phyloP scores from a whole-genome alignment of 2,797 vertebrate species.

The Ambastaia sidthimunki region DNA sequence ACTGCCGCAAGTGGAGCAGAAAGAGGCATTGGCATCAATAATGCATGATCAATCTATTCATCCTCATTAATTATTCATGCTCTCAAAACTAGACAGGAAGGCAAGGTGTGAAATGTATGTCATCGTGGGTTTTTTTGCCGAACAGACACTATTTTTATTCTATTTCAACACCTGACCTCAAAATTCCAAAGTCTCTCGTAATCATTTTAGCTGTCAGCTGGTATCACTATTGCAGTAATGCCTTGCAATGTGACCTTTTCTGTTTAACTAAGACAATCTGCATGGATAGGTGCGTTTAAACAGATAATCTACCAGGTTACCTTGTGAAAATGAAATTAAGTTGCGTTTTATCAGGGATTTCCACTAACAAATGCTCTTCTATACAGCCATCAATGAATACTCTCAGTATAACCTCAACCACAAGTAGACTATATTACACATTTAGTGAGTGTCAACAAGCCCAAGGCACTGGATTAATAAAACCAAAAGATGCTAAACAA shows the following conservation, averaged over 20 bases:
- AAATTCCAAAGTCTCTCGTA: not conserved
- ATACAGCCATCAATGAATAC: constrained; percentile 5
- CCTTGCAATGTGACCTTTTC: constrained; percentile 1
- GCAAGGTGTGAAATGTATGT: constrained; percentile 43
- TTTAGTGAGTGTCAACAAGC: constrained; percentile 20
- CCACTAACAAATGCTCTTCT: not conserved
- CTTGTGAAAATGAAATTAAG: not conserved
- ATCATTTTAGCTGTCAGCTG: constrained; percentile 5
- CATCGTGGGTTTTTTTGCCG: constrained; percentile 36
- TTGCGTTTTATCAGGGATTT: constrained; percentile 9
- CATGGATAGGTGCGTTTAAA: not conserved
- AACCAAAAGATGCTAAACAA: not conserved
- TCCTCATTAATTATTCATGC: constrained; percentile 78
- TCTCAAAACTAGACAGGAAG: constrained; percentile 63
- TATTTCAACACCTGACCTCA: constrained; percentile 52
- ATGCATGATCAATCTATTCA: constrained; percentile 78
- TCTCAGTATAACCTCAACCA: not conserved
- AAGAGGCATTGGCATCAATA: constrained; percentile 65
- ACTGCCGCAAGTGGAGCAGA: constrained; percentile 35
- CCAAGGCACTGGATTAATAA: not conserved
- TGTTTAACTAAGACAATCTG: not conserved
- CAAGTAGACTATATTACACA: not conserved
- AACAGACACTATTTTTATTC: constrained; percentile 66
- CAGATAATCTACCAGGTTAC: constrained; percentile 4
- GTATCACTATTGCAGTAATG: not conserved